Conservation (phyloP, 2,888 invertebrate genomes). For the Coenonympha arcania region DNA sequence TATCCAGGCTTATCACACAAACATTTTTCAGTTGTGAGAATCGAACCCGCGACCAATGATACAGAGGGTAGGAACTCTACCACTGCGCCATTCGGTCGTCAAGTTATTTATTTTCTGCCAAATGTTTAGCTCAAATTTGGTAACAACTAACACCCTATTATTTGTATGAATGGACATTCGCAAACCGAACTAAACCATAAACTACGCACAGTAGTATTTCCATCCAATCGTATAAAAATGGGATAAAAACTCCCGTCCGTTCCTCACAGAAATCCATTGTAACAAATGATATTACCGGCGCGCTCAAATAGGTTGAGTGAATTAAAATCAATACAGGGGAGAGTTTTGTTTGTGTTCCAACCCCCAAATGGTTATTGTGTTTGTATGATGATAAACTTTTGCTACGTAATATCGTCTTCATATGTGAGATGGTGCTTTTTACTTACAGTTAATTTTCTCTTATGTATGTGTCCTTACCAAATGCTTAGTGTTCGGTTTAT, state of each 20-base stretch:
- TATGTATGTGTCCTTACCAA: too few relatives aligned
- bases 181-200: neutral
- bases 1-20: too few relatives aligned
- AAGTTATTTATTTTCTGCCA: too few relatives aligned
- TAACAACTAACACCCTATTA: too few relatives aligned
- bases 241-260: neutral
- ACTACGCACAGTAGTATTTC: neutral
- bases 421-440: neutral
- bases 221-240: neutral
- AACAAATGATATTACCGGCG: slow-evolving; percentile 12
- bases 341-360: neutral
- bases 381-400: neutral
- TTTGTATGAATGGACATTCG: neutral
- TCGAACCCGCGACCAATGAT: too few relatives aligned
- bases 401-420: neutral
- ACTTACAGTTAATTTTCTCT: neutral
- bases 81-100: too few relatives aligned
- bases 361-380: slow-evolving; percentile 9
- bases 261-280: slow-evolving; percentile 3
- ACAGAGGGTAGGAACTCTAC: too few relatives aligned
- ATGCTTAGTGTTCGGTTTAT: too few relatives aligned
- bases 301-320: slow-evolving; percentile 12
- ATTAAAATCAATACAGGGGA: slow-evolving; percentile 14
- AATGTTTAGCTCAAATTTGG: too few relatives aligned
- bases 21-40: too few relatives aligned